These are phyloP conservation scores for Formicarius rufipectus DNA, from an alignment of 2,113 vertebrate species.

Conservation along the genomic window DNA sequence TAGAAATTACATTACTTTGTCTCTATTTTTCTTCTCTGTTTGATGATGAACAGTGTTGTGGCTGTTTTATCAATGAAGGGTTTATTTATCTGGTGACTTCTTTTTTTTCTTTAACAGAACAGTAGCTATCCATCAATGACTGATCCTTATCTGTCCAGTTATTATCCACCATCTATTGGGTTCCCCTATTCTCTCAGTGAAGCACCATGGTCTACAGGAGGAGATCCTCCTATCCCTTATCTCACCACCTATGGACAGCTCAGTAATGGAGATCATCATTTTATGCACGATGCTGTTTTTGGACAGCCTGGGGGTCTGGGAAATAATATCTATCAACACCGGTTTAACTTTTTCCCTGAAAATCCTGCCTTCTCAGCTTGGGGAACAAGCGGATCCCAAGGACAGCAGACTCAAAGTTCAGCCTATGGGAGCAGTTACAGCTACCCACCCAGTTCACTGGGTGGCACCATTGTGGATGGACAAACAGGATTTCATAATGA, in stretches of 20 bases:
- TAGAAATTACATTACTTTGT: not conserved
- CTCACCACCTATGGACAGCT: slow-evolving; percentile 93
- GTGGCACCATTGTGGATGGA: slow-evolving; percentile 91
- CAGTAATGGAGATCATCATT: slow-evolving; percentile 95
- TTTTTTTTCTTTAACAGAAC: slow-evolving; percentile 77
- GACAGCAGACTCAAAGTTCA: slow-evolving; percentile 92
- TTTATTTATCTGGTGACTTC: slow-evolving; percentile 11
- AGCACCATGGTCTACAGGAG: slow-evolving; percentile 95
- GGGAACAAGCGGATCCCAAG: slow-evolving; percentile 92
- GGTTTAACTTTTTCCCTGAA: slow-evolving; percentile 96
- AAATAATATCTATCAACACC: slow-evolving; percentile 90
- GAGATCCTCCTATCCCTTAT: slow-evolving; percentile 94
- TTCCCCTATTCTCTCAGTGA: slow-evolving; percentile 95
- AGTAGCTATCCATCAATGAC: slow-evolving; percentile 97
- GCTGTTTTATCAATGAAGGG: not conserved
- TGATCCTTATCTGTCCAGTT: slow-evolving; percentile 93
- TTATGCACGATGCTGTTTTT: slow-evolving; percentile 93
- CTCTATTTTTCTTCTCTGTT: not conserved
- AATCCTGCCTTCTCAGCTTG: slow-evolving; percentile 94
- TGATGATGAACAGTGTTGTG: not conserved
- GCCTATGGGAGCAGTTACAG: slow-evolving; percentile 93
- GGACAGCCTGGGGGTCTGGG: slow-evolving; percentile 93
- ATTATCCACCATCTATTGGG: slow-evolving; percentile 94
- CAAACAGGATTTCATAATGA: slow-evolving; percentile 93
- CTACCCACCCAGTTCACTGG: slow-evolving; percentile 92